Evolutionary conservation across 2,113 vertebrate genomes (phyloP).

Genomic region (Mormyrus iriodes): DNA sequence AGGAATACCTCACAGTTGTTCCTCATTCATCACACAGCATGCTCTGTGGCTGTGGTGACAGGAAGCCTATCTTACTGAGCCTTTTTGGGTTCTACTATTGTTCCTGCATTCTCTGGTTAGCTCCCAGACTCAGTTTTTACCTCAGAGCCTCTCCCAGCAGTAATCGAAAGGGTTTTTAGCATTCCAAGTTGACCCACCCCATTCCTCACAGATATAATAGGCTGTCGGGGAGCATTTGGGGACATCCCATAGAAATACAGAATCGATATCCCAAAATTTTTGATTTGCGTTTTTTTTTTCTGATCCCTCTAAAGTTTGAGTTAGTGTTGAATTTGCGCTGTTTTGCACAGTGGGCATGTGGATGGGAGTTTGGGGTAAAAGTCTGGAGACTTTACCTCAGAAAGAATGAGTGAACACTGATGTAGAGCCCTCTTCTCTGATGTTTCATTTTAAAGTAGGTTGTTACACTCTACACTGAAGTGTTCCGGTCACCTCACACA

Average conservation of each 20-base stretch:
- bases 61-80: not conserved
- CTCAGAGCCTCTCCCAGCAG: not conserved
- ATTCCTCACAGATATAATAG: constrained; percentile 27
- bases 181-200: not conserved
- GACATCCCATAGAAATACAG: not conserved
- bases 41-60: too few species aligned
- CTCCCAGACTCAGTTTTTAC: not conserved
- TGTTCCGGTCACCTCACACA: not conserved
- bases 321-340: not conserved
- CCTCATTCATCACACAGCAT: not conserved
- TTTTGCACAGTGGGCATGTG: not conserved
- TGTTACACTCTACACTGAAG: not conserved
- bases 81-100: not conserved
- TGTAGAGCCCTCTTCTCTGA: not conserved
- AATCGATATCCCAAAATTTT: constrained; percentile 8
- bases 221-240: constrained; percentile 1
- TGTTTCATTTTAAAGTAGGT: not conserved
- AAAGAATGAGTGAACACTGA: not conserved
- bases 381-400: not conserved
- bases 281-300: not conserved
- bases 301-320: not conserved
- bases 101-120: not conserved
- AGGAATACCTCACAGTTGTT: not conserved
- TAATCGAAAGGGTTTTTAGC: not conserved
- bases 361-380: not conserved